Conservation (phyloP, 2,888 invertebrate genomes). For the Pyrrhosoma nymphula region DNA sequence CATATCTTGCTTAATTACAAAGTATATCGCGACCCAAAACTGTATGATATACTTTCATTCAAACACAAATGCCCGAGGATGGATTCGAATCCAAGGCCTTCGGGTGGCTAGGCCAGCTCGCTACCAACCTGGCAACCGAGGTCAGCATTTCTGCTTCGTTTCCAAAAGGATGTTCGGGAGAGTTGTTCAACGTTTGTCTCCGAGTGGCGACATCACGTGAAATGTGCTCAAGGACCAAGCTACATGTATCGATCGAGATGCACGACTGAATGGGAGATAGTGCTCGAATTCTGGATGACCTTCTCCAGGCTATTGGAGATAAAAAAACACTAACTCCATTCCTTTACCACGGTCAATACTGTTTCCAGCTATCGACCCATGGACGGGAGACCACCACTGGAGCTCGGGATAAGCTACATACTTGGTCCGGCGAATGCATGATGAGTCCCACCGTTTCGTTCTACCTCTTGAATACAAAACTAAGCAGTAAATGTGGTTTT, state of each 20-base stretch:
- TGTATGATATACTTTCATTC: too few relatives aligned
- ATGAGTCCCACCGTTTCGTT: too few relatives aligned
- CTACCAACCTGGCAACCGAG: background rate
- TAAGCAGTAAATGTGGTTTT: too few relatives aligned
- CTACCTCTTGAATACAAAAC: too few relatives aligned
- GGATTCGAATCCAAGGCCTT: too few relatives aligned
- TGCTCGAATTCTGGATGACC: background rate
- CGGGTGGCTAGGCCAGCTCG: too few relatives aligned
- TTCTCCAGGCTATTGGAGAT: background rate
- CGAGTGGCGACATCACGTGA: too few relatives aligned
- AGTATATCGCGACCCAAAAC: too few relatives aligned
- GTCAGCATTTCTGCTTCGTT: background rate
- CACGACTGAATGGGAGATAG: background rate
- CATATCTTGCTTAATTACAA: too few relatives aligned
- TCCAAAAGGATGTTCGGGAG: background rate
- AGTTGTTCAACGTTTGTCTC: background rate
- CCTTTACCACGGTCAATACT: background rate
- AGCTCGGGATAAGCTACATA: background rate
- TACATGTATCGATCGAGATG: background rate
- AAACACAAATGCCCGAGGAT: too few relatives aligned
- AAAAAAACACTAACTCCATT: background rate
- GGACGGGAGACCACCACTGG: background rate
- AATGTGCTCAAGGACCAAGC: too few relatives aligned
- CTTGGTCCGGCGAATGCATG: background rate
- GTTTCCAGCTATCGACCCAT: background rate